Evolutionary conservation across 2,888 invertebrate species (phyloP).

Genomic region (Pristionchus entomophagus): DNA sequence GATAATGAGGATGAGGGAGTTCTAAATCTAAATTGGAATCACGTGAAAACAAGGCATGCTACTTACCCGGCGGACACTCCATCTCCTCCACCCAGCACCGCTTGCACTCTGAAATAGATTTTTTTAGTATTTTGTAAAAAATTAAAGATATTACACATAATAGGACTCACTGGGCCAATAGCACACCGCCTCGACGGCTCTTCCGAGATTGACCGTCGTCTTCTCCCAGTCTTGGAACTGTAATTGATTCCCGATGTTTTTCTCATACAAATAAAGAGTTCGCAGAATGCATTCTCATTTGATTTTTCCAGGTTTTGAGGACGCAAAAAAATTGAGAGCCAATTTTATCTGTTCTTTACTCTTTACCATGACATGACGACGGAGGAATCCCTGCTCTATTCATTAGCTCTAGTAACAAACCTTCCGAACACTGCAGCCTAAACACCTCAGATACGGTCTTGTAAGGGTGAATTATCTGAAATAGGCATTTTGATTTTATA

Average conservation of each 20-base stretch:
- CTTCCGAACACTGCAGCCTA: constrained; percentile 17
- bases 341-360: background rate
- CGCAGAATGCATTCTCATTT: background rate
- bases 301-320: background rate
- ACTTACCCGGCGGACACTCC: background rate
- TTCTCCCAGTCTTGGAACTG: background rate
- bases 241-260: background rate
- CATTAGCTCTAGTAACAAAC: no score
- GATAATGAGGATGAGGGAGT: no score
- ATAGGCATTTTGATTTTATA: background rate
- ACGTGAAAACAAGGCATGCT: no score
- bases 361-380: no score
- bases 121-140: background rate
- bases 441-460: background rate
- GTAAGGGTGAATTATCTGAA: constrained; percentile 15
- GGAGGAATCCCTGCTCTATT: no score
- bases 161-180: background rate
- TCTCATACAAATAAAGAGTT: no score
- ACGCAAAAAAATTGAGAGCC: background rate
- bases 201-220: background rate
- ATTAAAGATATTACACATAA: background rate
- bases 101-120: background rate
- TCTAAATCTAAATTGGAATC: no score
- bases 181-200: background rate
- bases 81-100: constrained; percentile 1